Evolutionary conservation across 2,888 invertebrate species (phyloP).

Genomic region (Arge pagana): DNA sequence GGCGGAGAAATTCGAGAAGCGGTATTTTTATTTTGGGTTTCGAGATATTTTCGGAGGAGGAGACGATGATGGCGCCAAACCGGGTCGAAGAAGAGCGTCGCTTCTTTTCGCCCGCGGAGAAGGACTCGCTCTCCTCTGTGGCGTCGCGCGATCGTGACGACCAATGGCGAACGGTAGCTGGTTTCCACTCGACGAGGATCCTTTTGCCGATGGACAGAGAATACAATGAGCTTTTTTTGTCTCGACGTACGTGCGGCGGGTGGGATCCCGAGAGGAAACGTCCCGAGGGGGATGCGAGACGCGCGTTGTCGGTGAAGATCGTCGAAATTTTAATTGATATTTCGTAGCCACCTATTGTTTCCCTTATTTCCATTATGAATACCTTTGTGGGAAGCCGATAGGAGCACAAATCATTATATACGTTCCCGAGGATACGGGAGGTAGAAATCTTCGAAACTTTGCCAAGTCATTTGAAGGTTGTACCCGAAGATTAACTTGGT

Average conservation of each 20-base stretch:
- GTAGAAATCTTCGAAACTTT: conserved; percentile 35
- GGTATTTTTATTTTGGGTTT: too few species aligned
- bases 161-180: conserved; percentile 13
- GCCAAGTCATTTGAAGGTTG: conserved; percentile 45
- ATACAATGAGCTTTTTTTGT: conserved; percentile 10
- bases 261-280: not conserved
- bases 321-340: conserved; percentile 47
- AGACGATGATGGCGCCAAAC: not conserved
- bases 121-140: too few species aligned
- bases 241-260: not conserved
- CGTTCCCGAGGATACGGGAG: conserved; percentile 34
- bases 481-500: too few species aligned
- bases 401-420: conserved; percentile 43
- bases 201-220: conserved; percentile 13
- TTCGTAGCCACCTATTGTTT: conserved; percentile 39
- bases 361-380: conserved; percentile 30
- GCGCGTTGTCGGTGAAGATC: conserved; percentile 9
- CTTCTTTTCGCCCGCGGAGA: not conserved
- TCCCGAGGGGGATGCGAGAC: not conserved
- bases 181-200: not conserved
- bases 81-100: not conserved
- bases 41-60: not conserved
- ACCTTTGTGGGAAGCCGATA: conserved; percentile 43
- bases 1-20: not conserved
- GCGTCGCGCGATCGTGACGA: too few species aligned